Base-by-base conservation (phyloP, 2,888 invertebrate genomes). In the Ashinkailepas kermadecensis region DNA sequence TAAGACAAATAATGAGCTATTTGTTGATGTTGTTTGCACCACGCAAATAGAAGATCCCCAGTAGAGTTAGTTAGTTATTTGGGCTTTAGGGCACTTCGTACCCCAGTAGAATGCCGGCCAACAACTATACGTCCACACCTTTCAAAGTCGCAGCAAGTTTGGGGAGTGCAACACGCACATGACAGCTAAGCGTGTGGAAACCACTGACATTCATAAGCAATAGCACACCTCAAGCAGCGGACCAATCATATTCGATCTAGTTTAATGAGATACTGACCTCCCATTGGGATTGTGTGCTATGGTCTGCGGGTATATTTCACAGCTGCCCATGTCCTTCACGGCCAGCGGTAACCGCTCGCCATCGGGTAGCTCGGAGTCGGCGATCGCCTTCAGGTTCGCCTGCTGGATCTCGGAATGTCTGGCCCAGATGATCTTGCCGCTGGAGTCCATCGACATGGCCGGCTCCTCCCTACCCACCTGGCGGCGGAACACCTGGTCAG, bases 221-320 rank as follows among this genome's bases (percentile, higher is more conserved):
- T 3, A 39, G 39, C 39, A 39, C 39, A 39, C 39, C 39, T 39
- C 39, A 39, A 39, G 39, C 39, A 39, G 39, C 39, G 39, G 65
- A 67, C 18, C 23, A 10, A 10, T 67, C 67, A 65, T 67, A 56
- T 65, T 18, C 18, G 81, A 67, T 13, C 58, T 81, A 59, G 23
- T 57, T 78, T 54, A 39, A 39, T 39, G 39, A 39, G 39, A 39
- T 39, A 23, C 56, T 80, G 85, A 90, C 89, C 96, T 92, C 23
- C 99, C 99, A 88, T 99, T 99, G 0, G 99, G 97, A 89, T 99
- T 99, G 88, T 99, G 99, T 58, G 95, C 94, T 84, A 99, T 95
- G 0, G 96, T 97, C 87, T 99, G 99, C 0, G 99, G 99, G 88
- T 99, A 99, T 84, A 99, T 97, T 89, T 99, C 99, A 87, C 99